Base-by-base conservation (phyloP, 2,113 vertebrate genomes). In the Dendropsophus ebraccatus region DNA sequence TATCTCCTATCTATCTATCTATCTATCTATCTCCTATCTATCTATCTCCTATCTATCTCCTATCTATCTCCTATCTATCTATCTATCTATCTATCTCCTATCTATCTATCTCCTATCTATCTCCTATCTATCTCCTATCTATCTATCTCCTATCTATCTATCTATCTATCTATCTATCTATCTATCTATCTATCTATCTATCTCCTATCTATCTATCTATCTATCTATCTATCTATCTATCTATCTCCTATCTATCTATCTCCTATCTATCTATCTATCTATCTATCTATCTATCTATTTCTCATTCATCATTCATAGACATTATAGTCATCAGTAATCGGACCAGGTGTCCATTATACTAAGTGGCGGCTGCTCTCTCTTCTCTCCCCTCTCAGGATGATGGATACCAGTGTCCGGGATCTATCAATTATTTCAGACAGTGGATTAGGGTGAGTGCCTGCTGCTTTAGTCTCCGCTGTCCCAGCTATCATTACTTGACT, bases 401-500 rank as follows among this genome's bases (percentile, higher is more conserved):
- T 30, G 10, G 25, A 77, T 32, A 32, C 74, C 47, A 54, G 25
- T 52, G 47, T 52, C 14, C 8, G 4, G 47, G 74, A 54, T 54
- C 14, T 75, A 75, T 50, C 28, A 52, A 77, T 54, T 17, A 30
- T 50, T 77, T 19, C 11, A 52, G 73, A 75, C 73, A 76, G 73
- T 76, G 73, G n/a, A 50, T 52, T 77, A 52, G 35, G 49, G 5
- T 2, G 10, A 21, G 47, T 16, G 47, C 74, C 47, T 19, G 2
- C 30, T 50, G 25, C 52, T 76, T 52, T 32, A 11, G 49, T 77
- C 28, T 77, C 32, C 28, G 5, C 10, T 13, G 54, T 77, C 25
- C 49, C 28, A 80, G 35, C 41, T 69, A 67, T 49, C 62, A 52
- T 69, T 67, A 49, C 60, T 67, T 81, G 60, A 67, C 41, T 67